Base-by-base conservation (phyloP, 2,797 vertebrate genomes). In the Rhynchonycteris naso region DNA sequence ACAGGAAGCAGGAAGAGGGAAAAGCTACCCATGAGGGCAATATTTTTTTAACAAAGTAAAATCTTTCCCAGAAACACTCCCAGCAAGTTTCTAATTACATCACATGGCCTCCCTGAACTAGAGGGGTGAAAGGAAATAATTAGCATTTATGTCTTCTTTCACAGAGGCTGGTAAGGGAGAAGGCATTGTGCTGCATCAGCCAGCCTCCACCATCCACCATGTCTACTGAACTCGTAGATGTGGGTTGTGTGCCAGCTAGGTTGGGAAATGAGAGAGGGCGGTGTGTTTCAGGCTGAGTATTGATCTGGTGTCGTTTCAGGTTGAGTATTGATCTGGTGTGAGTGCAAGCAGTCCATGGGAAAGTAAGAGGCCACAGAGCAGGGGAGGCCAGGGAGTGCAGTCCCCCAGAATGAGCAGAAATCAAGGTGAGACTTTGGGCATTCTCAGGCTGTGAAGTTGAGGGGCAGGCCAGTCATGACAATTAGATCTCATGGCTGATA, bases 11-110 rank as follows among this genome's bases (percentile, higher is more conserved):
- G 82, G 22, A 81, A 66, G 71, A 58, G 15, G 21, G n/a, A 35
- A 86, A 52, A 72, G 59, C 43, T 85, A 19, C 21, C 18, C 33
- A 9, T 0, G 63, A 84, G 33, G 35, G 18, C 19, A 4, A 7
- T 11, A 1, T 52, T 93, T 58, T 79, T 72, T 63, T 30, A 81
- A 95, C 47, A 90, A 82, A 82, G 58, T 59, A n/a, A 88, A 69
- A 30, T 59, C 47, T 74, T 68, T 90, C 72, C n/a, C 28, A 50
- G 65, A 91, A 86, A 83, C 19, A 50, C 26, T 35, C 21, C 28
- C 26, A 65, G 35, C 54, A 81, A 78, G 14, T 47, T 93, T 86
- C 96, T 47, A 2, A 18, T 95, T 65, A 7, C 2, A 52, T 76
- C 79, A 38, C 4, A 1, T n/a, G 80, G 26, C 6, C 54, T 89